These are phyloP conservation scores for Hyles vespertilio DNA, from an alignment of 1,140 invertebrate species.

Conservation along the genomic window DNA sequence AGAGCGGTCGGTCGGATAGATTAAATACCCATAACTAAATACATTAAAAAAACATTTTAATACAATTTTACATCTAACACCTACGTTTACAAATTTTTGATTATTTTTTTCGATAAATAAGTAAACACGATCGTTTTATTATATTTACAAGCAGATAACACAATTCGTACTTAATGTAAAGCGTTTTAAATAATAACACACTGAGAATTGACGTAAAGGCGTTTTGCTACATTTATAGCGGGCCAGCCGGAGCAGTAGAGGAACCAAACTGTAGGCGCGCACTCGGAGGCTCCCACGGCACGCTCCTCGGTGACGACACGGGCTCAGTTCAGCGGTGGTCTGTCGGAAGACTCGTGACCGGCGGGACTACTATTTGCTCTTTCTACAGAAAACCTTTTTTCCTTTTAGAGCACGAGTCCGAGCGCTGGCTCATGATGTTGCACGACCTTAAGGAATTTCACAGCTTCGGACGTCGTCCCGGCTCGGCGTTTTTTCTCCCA, in stretches of 20 bases:
- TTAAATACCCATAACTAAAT: conserved; percentile 72
- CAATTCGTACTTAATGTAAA: conserved; percentile 69
- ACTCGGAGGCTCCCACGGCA: background rate
- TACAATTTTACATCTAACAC: conserved; percentile 73
- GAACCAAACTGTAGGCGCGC: conserved; percentile 11
- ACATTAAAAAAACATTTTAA: conserved; percentile 63
- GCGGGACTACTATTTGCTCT: conserved; percentile 70
- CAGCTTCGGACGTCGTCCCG: conserved; percentile 58
- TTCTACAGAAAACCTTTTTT: conserved; percentile 68
- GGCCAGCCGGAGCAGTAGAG: conserved; percentile 57
- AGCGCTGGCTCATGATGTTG: conserved; percentile 62
- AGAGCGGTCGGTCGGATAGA: conserved; percentile 66
- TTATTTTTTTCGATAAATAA: conserved; percentile 72
- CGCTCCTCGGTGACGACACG: conserved; percentile 8
- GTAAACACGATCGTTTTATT: conserved; percentile 62
- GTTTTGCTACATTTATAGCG: conserved; percentile 65
- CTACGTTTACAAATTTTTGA: conserved; percentile 70
- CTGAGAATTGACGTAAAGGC: conserved; percentile 74
- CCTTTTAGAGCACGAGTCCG: conserved; percentile 67
- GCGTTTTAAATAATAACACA: conserved; percentile 74
- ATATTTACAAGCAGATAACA: conserved; percentile 75
- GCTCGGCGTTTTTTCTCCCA: conserved; percentile 56
- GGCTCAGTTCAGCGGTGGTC: conserved; percentile 61
- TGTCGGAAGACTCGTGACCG: conserved; percentile 68
- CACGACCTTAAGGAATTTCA: conserved; percentile 73